These are phyloP conservation scores for Coptodon bakossiorum DNA, from an alignment of 2,113 vertebrate species.

Conservation along the genomic window DNA sequence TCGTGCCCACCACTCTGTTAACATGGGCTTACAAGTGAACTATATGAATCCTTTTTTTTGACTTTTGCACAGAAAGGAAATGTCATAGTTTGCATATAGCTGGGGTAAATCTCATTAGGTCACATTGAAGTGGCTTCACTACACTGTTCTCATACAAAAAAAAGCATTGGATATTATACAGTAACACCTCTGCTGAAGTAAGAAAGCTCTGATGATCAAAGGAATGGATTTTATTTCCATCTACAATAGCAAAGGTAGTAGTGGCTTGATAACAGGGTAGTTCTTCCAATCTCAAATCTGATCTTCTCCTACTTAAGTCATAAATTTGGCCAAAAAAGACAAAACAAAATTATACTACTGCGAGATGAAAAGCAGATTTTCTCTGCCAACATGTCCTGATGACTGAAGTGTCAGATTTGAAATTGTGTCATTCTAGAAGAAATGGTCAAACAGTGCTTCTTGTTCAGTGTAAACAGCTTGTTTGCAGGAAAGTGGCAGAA, in stretches of 20 bases:
- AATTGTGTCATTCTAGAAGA: background rate
- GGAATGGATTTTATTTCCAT: background rate
- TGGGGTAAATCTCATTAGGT: background rate
- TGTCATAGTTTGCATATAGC: background rate
- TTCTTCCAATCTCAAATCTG: background rate
- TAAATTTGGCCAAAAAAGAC: background rate
- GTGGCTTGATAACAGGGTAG: background rate
- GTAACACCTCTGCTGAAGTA: background rate
- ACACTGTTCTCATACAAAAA: background rate
- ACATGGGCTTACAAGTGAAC: accelerated
- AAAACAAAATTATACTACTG: background rate
- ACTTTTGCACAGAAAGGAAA: background rate
- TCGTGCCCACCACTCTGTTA: background rate
- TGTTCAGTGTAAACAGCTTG: background rate
- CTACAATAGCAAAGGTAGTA: background rate
- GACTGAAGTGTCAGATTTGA: background rate
- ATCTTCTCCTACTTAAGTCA: background rate
- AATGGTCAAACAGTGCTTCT: background rate
- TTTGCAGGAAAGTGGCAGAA: background rate
- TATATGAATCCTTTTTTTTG: accelerated
- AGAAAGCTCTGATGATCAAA: background rate
- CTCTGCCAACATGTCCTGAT: background rate
- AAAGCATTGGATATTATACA: background rate
- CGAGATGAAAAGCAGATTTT: background rate
- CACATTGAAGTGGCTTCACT: background rate